A percentile compares a stretch with the other conserved stretches of the same genome.
These are phyloP conservation scores for Tupiocoris notatus DNA, from an alignment of 2,888 invertebrate species.

Conservation along the genomic window DNA sequence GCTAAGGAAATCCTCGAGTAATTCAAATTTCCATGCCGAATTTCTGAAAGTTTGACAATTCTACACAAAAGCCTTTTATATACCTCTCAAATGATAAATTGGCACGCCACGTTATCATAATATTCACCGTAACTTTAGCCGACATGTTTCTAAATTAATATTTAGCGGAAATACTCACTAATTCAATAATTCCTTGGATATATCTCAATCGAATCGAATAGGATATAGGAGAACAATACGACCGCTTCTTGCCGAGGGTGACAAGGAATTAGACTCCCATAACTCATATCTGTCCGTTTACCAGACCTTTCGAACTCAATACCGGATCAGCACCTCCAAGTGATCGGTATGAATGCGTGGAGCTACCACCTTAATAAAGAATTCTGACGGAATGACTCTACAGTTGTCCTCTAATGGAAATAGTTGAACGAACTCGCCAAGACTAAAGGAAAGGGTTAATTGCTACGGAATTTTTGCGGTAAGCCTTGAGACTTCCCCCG, in stretches of 20 bases:
- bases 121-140: no score
- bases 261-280: conserved; percentile 38
- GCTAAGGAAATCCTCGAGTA: no score
- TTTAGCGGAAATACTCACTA: no score
- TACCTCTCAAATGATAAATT: no score
- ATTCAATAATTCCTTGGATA: no score
- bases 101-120: no score
- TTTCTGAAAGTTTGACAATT: no score
- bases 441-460: conserved; percentile 39
- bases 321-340: background rate
- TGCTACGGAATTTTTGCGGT: conserved; percentile 36
- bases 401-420: conserved; percentile 44
- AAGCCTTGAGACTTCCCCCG: background rate
- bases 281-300: conserved; percentile 24
- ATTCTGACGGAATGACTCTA: conserved; percentile 42
- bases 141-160: no score
- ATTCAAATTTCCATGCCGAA: no score
- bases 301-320: background rate
- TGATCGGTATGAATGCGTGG: background rate
- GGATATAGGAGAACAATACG: background rate
- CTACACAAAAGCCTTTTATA: no score
- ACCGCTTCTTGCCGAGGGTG: background rate
- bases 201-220: no score
- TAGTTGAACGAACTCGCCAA: conserved; percentile 38
- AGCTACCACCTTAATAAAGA: conserved; percentile 39